These are phyloP conservation scores for Stegophylla sp. DNA, from an alignment of 2,888 invertebrate species.

Conservation along the genomic window DNA sequence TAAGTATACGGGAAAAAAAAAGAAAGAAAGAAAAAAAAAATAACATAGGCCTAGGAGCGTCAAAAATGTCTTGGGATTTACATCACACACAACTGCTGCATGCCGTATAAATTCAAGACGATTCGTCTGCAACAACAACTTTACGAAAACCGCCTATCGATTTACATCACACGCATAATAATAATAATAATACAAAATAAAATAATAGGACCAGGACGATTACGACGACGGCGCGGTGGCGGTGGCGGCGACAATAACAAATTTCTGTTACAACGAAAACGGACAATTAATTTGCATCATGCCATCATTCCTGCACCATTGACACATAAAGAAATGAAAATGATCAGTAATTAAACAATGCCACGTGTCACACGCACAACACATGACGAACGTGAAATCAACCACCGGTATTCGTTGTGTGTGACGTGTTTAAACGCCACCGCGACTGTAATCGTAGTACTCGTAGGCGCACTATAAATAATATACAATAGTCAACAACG, in stretches of 20 bases:
- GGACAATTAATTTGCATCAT: constrained; percentile 26
- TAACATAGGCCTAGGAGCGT: constrained; percentile 1
- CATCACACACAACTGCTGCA: neutral
- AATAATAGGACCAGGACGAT: neutral
- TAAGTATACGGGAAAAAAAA: neutral
- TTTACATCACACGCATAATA: constrained; percentile 37
- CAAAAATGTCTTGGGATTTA: constrained; percentile 27
- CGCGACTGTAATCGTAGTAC: too few species aligned
- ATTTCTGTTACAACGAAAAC: constrained; percentile 9
- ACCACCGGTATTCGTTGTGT: neutral
- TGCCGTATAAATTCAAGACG: neutral
- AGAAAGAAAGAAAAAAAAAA: neutral
- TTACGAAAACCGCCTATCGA: constrained; percentile 28
- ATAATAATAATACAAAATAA: neutral
- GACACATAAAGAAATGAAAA: neutral
- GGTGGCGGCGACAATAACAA: neutral
- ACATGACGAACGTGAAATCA: neutral
- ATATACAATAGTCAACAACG: too few species aligned
- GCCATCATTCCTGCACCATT: constrained; percentile 4
- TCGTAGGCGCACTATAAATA: too few species aligned
- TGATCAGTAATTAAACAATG: neutral
- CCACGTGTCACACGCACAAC: neutral
- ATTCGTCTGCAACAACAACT: constrained; percentile 19
- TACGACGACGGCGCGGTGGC: neutral
- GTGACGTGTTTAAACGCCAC: neutral